Conservation (phyloP, 2,888 invertebrate genomes). For the Chesias legatella region DNA sequence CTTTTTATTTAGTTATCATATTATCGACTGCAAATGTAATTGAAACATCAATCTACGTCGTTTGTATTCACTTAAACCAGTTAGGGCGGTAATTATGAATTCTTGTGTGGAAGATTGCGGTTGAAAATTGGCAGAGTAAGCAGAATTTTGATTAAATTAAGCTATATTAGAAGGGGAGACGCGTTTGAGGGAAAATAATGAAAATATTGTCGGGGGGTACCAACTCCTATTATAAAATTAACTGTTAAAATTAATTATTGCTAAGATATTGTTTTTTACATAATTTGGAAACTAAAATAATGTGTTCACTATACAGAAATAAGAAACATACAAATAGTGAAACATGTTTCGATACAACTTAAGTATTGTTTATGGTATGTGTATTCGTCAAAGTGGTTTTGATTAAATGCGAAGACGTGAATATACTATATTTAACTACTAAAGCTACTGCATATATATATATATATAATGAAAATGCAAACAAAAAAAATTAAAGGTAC, state of each 20-base stretch:
- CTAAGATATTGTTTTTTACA: no score
- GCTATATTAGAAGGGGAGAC: constrained; percentile 66
- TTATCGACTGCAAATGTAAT: constrained; percentile 17
- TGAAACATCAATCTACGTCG: constrained; percentile 29
- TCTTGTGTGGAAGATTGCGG: constrained; percentile 58
- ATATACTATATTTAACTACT: no score
- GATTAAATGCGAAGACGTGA: no score
- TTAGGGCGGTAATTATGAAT: constrained; percentile 54
- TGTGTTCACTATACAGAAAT: no score
- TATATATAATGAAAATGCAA: no score
- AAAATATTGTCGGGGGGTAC: constrained; percentile 58
- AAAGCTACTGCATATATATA: no score
- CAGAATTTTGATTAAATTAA: constrained; percentile 73
- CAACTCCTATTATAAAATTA: constrained; percentile 43
- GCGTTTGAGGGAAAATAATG: constrained; percentile 66
- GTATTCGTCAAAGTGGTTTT: no score
- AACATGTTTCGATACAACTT: no score
- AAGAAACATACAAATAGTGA: no score
- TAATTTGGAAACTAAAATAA: no score
- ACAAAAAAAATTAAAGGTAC: no score
- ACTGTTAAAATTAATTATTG: constrained; percentile 11
- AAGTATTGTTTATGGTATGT: no score
- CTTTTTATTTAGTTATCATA: background rate
- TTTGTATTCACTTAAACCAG: constrained; percentile 36
- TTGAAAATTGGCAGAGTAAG: constrained; percentile 52